These are phyloP conservation scores for Corythoichthys intestinalis DNA, from an alignment of 2,113 vertebrate species.

Conservation along the genomic window DNA sequence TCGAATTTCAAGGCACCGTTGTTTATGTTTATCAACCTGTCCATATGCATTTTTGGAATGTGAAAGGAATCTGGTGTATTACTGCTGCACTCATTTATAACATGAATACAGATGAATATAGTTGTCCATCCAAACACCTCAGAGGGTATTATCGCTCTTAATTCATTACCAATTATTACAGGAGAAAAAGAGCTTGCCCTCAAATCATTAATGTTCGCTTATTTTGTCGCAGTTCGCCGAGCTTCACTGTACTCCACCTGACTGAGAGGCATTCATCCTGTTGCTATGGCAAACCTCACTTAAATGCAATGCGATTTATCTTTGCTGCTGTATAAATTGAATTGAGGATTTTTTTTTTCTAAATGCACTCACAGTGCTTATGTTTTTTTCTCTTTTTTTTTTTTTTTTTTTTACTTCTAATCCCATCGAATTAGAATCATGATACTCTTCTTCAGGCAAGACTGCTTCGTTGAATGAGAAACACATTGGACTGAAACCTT, in stretches of 20 bases:
- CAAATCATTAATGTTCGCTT: background rate
- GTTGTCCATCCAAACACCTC: background rate
- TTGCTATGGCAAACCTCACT: conserved; percentile 18
- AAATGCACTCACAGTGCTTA: background rate
- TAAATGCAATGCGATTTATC: background rate
- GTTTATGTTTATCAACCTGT: too few relatives aligned
- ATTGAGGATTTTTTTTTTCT: background rate
- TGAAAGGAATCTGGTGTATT: background rate
- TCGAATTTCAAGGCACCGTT: too few relatives aligned
- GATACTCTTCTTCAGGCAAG: background rate
- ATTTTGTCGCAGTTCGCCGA: background rate
- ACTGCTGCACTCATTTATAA: background rate
- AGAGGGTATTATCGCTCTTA: background rate
- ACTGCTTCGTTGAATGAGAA: background rate
- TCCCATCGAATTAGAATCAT: background rate
- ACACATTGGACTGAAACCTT: background rate
- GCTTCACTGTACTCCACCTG: conserved; percentile 1
- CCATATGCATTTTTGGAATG: background rate
- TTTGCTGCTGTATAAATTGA: conserved; percentile 5
- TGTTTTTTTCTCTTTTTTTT: background rate
- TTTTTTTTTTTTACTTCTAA: background rate
- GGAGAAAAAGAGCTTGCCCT: background rate
- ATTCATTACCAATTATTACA: background rate
- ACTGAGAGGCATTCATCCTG: conserved; percentile 8
- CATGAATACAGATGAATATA: background rate